A percentile compares a stretch with the other conserved stretches of the same genome.
These are phyloP conservation scores for Plecturocebus donacophilus DNA, from an alignment of 2,113 vertebrate species.

Conservation along the genomic window DNA sequence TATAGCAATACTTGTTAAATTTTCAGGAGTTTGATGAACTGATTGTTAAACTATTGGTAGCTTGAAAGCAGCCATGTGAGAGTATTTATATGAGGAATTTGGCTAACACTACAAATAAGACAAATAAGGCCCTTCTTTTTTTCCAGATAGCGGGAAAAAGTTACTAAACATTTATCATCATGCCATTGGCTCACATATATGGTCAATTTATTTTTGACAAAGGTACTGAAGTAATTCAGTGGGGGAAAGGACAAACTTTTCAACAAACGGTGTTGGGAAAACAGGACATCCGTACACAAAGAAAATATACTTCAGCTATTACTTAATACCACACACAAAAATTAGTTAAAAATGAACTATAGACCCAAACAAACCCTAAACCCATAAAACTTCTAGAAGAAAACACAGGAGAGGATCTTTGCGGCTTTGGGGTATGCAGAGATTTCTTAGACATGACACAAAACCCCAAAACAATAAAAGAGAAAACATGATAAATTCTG, in stretches of 20 bases:
- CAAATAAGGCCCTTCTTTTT: not conserved
- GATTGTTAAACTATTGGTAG: not conserved
- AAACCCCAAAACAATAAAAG: not conserved
- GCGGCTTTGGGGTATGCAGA: not conserved
- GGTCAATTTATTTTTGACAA: conserved; percentile 1
- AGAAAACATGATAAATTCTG: not conserved
- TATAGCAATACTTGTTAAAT: not conserved
- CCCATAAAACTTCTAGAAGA: not conserved
- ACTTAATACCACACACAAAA: not conserved
- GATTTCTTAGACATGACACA: conserved; percentile 18
- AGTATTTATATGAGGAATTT: not conserved
- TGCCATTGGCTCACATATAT: not conserved
- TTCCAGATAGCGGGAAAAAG: not conserved
- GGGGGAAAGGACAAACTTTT: not conserved
- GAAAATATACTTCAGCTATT: not conserved
- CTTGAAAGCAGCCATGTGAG: not conserved
- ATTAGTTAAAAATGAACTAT: conserved; percentile 15
- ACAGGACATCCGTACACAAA: not conserved
- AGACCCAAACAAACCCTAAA: not conserved
- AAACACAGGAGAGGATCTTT: not conserved
- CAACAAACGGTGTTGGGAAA: not conserved
- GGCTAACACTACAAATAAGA: not conserved
- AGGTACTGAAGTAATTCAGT: not conserved
- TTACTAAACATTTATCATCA: conserved; percentile 5
- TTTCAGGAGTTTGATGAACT: not conserved